Evolutionary conservation across 2,113 vertebrate genomes (phyloP), one percentile per base, ranked within the genome.

Genomic region (Ammodytes marinus): DNA sequence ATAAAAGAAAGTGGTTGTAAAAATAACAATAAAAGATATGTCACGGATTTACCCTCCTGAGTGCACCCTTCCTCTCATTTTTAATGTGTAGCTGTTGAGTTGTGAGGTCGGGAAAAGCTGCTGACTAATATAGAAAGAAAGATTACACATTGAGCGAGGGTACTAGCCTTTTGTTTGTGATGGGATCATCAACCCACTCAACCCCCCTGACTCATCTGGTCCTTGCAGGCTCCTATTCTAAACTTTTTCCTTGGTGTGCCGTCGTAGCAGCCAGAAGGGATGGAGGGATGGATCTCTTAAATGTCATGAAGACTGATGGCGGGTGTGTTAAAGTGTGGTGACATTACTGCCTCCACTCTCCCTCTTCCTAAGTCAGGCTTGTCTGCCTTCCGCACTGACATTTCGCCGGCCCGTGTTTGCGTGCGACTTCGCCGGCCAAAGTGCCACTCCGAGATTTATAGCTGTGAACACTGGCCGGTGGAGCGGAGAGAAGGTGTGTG

Each of bases 391-490:
- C 10, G 82, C 84, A 37, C 86, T 94, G 93, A 93, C 92, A 94
- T 94, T 94, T 94, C 69, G 71, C 84, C 58, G 79, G 84, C 85
- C 27, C 82, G 77, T 91, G 89, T 93, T 91, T 90, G 88, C 77
- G 85, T 69, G 85, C 68, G 69, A 88, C 86, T 91, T 27, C 60
- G 50, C 81, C 19, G 81, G 89, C 86, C 90, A 83, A 93, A 93
- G 93, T 94, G 92, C 90, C 93, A 92, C 77, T 79, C 47, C 17
- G 27, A 90, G 93, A 93, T 92, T 94, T 93, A 92, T 91, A 80
- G 86, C 83, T 76, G 81, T 90, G 91, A 93, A 90, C 79, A 83
- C 75, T 80, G 90, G 82, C 85, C 64, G 83, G 53, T 82, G 80
- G 88, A 86, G 90, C 67, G 53, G 67, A 86, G 84, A 88, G 74